Conservation (phyloP, 2,888 invertebrate species). For the Drosophila melanosoma region DNA sequence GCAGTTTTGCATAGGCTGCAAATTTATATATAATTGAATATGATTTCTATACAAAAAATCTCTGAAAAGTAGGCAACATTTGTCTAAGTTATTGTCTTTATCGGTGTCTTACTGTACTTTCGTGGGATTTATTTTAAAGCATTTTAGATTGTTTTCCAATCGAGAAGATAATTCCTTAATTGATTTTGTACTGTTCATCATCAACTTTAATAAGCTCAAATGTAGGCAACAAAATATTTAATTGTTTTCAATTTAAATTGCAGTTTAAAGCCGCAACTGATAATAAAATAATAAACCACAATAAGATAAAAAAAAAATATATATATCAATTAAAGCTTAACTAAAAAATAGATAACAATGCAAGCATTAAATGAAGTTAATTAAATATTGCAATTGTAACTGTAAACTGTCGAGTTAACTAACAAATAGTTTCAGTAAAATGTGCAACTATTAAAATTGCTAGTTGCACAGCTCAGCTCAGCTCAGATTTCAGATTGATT, state of each 20-base stretch:
- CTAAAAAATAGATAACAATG: neutral
- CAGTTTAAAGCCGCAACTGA: neutral
- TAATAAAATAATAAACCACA: neutral
- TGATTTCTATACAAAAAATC: neutral
- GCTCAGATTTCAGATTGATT: constrained; percentile 56
- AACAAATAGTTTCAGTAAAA: neutral
- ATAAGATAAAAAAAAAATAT: neutral
- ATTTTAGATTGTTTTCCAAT: neutral
- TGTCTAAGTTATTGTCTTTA: neutral
- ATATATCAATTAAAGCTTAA: neutral
- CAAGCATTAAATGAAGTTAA: neutral
- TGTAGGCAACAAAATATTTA: neutral
- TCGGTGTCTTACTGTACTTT: neutral
- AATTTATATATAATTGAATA: neutral
- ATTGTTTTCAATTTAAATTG: neutral
- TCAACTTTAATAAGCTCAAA: neutral
- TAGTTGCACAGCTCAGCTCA: neutral
- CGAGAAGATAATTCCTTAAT: neutral
- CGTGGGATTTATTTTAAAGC: neutral
- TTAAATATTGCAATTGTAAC: neutral
- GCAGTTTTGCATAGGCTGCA: neutral
- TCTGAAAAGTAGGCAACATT: neutral
- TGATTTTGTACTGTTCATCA: no score
- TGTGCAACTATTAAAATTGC: constrained; percentile 4
- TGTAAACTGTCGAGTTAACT: neutral